These are phyloP conservation scores for Martes martes DNA, from an alignment of 2,113 vertebrate species.

Conservation along the genomic window DNA sequence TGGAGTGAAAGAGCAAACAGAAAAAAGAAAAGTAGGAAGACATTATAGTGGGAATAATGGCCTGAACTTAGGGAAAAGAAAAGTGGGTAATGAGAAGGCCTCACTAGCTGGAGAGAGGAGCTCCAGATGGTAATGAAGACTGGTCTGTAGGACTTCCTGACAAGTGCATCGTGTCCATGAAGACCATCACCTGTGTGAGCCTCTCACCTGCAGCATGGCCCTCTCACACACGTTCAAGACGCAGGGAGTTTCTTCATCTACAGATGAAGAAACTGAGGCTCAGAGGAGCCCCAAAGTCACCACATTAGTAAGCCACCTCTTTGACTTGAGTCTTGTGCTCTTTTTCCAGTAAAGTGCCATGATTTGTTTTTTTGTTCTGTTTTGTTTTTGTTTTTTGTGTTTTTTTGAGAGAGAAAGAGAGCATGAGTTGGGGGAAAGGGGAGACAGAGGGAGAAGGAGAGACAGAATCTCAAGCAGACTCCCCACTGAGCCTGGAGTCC, in stretches of 20 bases:
- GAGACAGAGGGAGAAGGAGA: neutral
- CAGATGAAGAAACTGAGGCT: neutral
- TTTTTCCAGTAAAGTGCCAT: neutral
- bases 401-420: neutral
- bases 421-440: neutral
- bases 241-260: neutral
- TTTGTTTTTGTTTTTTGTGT: neutral
- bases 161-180: rapidly evolving
- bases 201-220: neutral
- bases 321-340: neutral
- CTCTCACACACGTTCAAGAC: rapidly evolving
- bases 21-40: neutral
- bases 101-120: neutral
- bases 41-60: neutral
- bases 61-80: neutral
- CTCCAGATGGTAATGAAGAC: neutral
- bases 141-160: rapidly evolving
- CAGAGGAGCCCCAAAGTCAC: neutral
- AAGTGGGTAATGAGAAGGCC: neutral
- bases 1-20: neutral
- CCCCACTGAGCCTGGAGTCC: neutral
- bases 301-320: neutral
- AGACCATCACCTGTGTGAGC: too few species aligned
- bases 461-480: neutral
- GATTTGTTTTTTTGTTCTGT: neutral